Evolutionary conservation across 2,888 invertebrate genomes (phyloP), one percentile per base, ranked within the genome.

Genomic region (Melolontha melolontha): DNA sequence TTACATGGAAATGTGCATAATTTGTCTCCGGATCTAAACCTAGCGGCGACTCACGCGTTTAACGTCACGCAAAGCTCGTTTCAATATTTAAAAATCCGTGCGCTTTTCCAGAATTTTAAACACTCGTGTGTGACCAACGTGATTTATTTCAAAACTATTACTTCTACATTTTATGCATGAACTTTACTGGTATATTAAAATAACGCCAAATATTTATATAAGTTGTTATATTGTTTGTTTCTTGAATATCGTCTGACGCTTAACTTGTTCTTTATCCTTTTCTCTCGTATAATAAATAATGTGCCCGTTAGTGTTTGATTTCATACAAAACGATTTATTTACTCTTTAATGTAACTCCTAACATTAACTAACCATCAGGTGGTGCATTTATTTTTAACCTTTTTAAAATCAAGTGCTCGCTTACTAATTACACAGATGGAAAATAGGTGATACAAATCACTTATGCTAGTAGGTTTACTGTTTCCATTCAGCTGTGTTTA

Each of bases 181-280:
- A 11, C 14, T 14, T 27, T 6, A 44, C 10, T 44, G 8, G 27
- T 14, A 12, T 27, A 16, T 59, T 44, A 44, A 44, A 59, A 59
- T 59, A 59, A 59, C 59, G n/a, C 59, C 8, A 29, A 44, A 44
- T 59, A 44, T 59, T 59, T 59, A 29, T 47, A 44, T 44, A 59
- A 44, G 34, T 27, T 14, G 44, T 29, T 12, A 22, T 34, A 12
- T 17, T 44, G 59, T 44, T 59, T 59, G 59, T 29, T 59, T 44
- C 42, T 44, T 11, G 22, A 59, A 44, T 29, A 59, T n/a, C 44
- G 16, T 8, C 29, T 12, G 29, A 59, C 12, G 44, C 27, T 12
- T n/a, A n/a, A 57, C 16, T n/a, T n/a, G n/a, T n/a, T n/a, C n/a
- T n/a, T 57, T 22, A 1, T 42, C 42, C n/a, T 57, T 57, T 57